Percentiles rank a stretch among this genome's conserved stretches.
Conservation (phyloP, 2,888 invertebrate genomes). For the Sipha maydis region DNA sequence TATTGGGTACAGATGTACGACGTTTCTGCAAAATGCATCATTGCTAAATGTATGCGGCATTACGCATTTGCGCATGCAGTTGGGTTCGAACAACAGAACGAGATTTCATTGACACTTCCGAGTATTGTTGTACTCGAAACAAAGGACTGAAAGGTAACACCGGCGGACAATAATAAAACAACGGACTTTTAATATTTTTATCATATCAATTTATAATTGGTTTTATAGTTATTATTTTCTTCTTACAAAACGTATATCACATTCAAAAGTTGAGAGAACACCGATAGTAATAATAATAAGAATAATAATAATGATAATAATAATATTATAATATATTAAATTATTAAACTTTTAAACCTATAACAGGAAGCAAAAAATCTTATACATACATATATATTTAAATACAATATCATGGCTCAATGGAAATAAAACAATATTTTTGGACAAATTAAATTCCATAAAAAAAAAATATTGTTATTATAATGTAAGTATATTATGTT, state of each 20-base stretch:
- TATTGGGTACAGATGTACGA: too few species aligned
- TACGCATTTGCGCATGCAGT: too few species aligned
- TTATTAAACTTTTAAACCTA: conserved; percentile 56
- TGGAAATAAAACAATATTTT: conserved; percentile 54
- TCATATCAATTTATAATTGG: conserved; percentile 12
- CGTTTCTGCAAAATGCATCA: too few species aligned
- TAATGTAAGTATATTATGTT: conserved; percentile 8
- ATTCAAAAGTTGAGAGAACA: conserved; percentile 58
- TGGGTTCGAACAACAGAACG: not conserved
- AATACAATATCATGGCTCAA: conserved; percentile 46
- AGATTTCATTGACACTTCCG: not conserved
- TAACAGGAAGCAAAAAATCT: conserved; percentile 53
- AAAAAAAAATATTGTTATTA: conserved; percentile 3
- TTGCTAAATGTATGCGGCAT: not conserved
- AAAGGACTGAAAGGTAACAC: not conserved
- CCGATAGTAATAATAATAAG: conserved; percentile 37
- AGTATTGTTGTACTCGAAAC: not conserved
- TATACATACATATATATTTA: conserved; percentile 17
- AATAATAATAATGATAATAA: conserved; percentile 24
- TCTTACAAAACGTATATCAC: conserved; percentile 61
- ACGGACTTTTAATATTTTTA: not conserved
- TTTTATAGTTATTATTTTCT: conserved; percentile 19
- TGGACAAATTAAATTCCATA: conserved; percentile 34
- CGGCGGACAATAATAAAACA: not conserved
- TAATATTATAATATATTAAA: conserved; percentile 22